phyloP scores from a whole-genome alignment of 2,888 invertebrate species.

The Patella caerulea region DNA sequence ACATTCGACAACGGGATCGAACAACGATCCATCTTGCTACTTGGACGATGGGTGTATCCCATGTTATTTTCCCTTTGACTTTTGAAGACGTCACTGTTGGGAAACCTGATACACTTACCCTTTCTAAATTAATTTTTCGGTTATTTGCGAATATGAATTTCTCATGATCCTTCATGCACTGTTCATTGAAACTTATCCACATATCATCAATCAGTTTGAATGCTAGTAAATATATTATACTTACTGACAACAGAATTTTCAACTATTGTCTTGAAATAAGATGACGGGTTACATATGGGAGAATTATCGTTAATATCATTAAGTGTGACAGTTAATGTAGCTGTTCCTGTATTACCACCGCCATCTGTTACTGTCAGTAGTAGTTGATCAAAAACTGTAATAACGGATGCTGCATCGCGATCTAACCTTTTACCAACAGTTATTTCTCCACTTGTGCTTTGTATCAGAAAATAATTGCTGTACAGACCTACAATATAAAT shows the following conservation, averaged over 20 bases:
- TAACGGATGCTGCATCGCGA: slow-evolving; percentile 13
- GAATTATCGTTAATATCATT: slow-evolving; percentile 45
- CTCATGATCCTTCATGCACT: no score
- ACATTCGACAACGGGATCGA: no score
- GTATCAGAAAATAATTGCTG: slow-evolving; percentile 17
- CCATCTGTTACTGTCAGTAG: slow-evolving; percentile 13
- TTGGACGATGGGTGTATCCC: no score
- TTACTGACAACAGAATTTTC: slow-evolving; percentile 30
- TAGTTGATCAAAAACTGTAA: slow-evolving; percentile 13
- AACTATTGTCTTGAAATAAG: slow-evolving; percentile 25
- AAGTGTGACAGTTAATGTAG: slow-evolving; percentile 39
- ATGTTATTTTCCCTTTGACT: no score
- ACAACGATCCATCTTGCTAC: no score
- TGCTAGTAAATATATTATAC: neutral
- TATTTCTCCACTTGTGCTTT: slow-evolving; percentile 19
- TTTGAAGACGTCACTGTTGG: no score
- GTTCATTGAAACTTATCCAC: no score
- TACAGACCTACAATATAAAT: neutral
- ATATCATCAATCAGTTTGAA: no score
- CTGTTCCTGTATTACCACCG: slow-evolving; percentile 19
- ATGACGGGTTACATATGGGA: slow-evolving; percentile 35
- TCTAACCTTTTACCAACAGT: slow-evolving; percentile 11
- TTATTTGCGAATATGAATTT: no score
- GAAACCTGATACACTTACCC: no score
- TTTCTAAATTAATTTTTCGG: no score